Evolutionary conservation across 2,113 vertebrate species (phyloP).

Genomic region (Pseudorasbora parva): DNA sequence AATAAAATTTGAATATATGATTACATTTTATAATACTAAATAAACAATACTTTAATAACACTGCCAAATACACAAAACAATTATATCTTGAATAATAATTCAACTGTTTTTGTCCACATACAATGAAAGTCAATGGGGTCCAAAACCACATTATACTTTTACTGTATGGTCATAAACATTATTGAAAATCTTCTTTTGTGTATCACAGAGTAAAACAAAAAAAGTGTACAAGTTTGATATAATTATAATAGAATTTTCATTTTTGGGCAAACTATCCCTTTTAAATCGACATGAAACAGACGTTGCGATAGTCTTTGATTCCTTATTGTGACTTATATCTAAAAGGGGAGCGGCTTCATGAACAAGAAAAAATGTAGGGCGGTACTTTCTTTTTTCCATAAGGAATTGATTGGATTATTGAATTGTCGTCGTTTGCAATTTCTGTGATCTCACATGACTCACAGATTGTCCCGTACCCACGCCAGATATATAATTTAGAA

Average conservation of each 20-base stretch:
- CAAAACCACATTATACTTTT: neutral
- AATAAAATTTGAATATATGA: neutral
- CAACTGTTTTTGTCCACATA: neutral
- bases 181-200: neutral
- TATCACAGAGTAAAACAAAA: neutral
- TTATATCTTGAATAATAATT: neutral
- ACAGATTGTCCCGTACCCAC: too few relatives aligned
- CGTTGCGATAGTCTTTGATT: too few relatives aligned
- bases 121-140: neutral
- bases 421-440: too few relatives aligned
- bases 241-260: neutral
- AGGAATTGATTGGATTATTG: too few relatives aligned
- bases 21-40: neutral
- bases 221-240: neutral
- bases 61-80: neutral
- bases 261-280: neutral
- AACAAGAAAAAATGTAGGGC: too few relatives aligned
- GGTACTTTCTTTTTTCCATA: too few relatives aligned
- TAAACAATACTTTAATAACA: neutral
- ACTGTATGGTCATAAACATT: neutral
- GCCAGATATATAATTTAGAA: too few relatives aligned
- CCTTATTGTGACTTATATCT: too few relatives aligned
- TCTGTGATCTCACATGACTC: too few relatives aligned
- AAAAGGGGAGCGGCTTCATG: too few relatives aligned
- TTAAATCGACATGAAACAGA: too few relatives aligned